Conservation (phyloP, 1,140 invertebrate species). For the Drosophila auraria region DNA sequence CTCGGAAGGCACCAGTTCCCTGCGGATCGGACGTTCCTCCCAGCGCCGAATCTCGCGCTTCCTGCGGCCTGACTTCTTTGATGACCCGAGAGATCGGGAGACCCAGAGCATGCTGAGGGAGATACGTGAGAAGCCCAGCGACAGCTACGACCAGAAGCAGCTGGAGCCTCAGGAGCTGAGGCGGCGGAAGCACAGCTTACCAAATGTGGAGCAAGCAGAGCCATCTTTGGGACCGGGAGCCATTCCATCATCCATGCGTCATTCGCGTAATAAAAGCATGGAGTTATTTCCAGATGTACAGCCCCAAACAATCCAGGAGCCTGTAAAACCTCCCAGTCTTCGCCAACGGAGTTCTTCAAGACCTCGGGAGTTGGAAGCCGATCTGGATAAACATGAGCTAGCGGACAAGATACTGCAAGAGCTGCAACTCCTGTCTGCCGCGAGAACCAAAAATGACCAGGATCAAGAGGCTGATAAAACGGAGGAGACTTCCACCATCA, state of each 20-base stretch:
- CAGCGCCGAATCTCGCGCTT: constrained; percentile 89
- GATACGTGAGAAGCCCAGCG: constrained; percentile 87
- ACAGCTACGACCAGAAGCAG: constrained; percentile 34
- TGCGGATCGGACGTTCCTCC: constrained; percentile 85
- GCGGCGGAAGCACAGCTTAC: constrained; percentile 72
- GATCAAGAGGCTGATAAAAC: constrained; percentile 35
- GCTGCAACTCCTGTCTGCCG: constrained; percentile 71
- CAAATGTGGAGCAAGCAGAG: constrained; percentile 57
- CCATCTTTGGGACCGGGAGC: constrained; percentile 1
- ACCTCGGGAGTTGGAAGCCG: constrained; percentile 57
- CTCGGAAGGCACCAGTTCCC: constrained; percentile 61
- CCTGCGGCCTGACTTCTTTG: constrained; percentile 92
- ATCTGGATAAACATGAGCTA: constrained; percentile 70
- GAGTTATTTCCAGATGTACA: constrained; percentile 61
- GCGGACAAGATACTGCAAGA: constrained; percentile 82
- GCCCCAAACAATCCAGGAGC: background rate
- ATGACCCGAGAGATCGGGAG: constrained; percentile 88
- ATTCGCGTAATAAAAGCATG: constrained; percentile 79
- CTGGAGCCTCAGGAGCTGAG: constrained; percentile 24
- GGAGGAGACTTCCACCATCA: constrained; percentile 76
- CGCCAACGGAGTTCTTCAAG: constrained; percentile 62
- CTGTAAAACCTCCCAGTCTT: background rate
- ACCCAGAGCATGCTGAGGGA: constrained; percentile 88
- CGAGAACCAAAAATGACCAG: constrained; percentile 58
- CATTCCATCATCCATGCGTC: constrained; percentile 40